Conservation (phyloP, 2,888 invertebrate species). For the Crossocerus cetratus region DNA sequence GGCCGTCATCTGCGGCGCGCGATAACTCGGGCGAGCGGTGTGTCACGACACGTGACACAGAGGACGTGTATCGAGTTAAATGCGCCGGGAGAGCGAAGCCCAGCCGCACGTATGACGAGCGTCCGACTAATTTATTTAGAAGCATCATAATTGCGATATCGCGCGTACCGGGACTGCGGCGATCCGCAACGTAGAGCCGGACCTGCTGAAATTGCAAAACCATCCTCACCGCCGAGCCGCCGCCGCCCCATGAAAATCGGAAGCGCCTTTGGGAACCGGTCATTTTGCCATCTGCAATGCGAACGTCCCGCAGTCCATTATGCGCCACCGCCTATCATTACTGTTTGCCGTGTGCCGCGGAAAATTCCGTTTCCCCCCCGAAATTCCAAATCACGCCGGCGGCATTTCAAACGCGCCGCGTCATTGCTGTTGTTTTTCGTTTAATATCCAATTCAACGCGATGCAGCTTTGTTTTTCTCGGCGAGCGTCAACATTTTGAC, state of each 20-base stretch:
- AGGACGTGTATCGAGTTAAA: constrained; percentile 29
- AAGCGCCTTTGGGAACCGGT: constrained; percentile 46
- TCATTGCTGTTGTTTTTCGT: no score
- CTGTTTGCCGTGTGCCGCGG: constrained; percentile 5
- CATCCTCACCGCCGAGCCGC: constrained; percentile 12
- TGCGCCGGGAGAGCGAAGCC: constrained; percentile 8
- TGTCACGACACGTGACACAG: constrained; percentile 8
- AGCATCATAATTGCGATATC: constrained; percentile 71
- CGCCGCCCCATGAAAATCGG: constrained; percentile 46
- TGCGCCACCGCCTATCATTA: constrained; percentile 22
- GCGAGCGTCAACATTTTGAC: no score
- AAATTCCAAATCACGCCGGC: no score
- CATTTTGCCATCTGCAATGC: constrained; percentile 51
- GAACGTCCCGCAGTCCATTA: constrained; percentile 20
- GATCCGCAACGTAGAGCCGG: constrained; percentile 39
- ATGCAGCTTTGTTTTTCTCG: no score
- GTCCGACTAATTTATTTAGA: constrained; percentile 68
- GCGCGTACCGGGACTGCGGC: constrained; percentile 62
- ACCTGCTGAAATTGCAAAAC: constrained; percentile 57
- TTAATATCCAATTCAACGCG: no score
- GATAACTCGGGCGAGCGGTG: no score
- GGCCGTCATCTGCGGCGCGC: no score
- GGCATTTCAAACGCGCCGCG: no score
- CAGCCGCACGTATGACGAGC: constrained; percentile 3
- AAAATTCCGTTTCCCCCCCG: no score